Evolutionary conservation across 2,888 invertebrate genomes (phyloP), one percentile per base, ranked within the genome.

Genomic region (Drosophila atripex): DNA sequence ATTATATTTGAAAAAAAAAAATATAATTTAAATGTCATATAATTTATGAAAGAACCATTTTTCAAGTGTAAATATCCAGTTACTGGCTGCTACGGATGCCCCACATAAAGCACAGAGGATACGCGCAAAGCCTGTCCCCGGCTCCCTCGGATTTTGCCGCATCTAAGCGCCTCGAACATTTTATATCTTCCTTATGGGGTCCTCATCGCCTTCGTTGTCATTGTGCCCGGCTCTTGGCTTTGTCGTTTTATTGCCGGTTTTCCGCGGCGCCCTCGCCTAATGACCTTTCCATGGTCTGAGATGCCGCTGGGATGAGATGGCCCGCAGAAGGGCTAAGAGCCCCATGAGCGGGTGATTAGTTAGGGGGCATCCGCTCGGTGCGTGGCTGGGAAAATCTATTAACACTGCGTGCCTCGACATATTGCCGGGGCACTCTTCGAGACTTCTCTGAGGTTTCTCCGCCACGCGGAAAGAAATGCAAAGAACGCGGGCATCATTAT

Each of bases 91-190:
- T 73, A 58, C 79, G 82, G 82, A 82, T 78, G 85, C 66, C 72
- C 66, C 74, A 76, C 76, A 82, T 82, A 85, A 82, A 86, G 80
- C 77, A 80, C 80, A 84, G 79, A 80, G 86, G 77, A 77, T 76
- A 73, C 79, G 80, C 75, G 77, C 71, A 47, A 72, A 56, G 63
- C 64, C 64, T 57, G 41, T 21, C 57, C n/a, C 54, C 50, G 45
- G 77, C 46, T 70, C 54, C 30, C 58, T 55, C 25, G 18, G 43
- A 38, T 50, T 52, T 51, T 16, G 43, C 60, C 38, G 49, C 57
- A 46, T 53, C 66, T 46, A 16, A 66, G 78, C 70, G 60, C 63
- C 45, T 50, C 61, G n/a, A 35, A 60, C 75, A 75, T 78, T 80
- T 85, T 77, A 80, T 85, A 77, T 80, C 69, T 85, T 80, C 82